Evolutionary conservation across 2,888 invertebrate genomes (phyloP), one percentile per base, ranked within the genome.

Genomic region (Drosophila leonis): DNA sequence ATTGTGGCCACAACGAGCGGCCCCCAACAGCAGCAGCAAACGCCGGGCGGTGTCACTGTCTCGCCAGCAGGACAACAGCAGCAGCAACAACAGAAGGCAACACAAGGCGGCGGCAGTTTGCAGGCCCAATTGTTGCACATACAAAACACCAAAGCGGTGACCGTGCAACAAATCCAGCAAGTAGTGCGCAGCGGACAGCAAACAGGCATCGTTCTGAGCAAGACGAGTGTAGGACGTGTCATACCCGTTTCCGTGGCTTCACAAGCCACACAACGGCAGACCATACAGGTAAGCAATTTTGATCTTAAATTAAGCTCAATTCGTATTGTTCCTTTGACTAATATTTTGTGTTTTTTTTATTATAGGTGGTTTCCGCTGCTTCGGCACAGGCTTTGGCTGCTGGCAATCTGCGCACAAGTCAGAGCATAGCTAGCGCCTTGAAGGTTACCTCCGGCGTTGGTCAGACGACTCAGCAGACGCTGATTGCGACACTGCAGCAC

Each of bases 111-210:
- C 6, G 95, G 89, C 24, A 95, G 94, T 7, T 95, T 95, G 29
- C 94, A 96, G 13, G 94, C 96, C 0, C 96, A 96, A 82, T 93
- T 97, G 68, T 95, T 97, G 57, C 92, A 92, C 48, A 96, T 97
- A 5, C 96, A 95, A 83, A 94, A 95, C 55, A 95, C 95, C 4
- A 93, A 93, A 71, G 84, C 92, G 0, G 95, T 96, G 91, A 96
- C 96, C 0, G 95, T 96, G 67, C 96, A 96, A 80, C 96, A 96
- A 88, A 94, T 96, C 48, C 96, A 96, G 73, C 96, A 96, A 90
- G 95, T 96, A 13, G 94, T 96, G 92, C 95, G 95, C 72, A 95
- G 95, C 64, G 94, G 94, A 0, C 93, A 92, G 57, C 94, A 94
- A 59, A 94, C 93, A 65, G 94, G 95, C 10, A 84, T 92, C 31